Percentiles rank a stretch among this genome's conserved stretches.
Conservation (phyloP, 2,797 vertebrate genomes). For the Acanthurus lineatus region DNA sequence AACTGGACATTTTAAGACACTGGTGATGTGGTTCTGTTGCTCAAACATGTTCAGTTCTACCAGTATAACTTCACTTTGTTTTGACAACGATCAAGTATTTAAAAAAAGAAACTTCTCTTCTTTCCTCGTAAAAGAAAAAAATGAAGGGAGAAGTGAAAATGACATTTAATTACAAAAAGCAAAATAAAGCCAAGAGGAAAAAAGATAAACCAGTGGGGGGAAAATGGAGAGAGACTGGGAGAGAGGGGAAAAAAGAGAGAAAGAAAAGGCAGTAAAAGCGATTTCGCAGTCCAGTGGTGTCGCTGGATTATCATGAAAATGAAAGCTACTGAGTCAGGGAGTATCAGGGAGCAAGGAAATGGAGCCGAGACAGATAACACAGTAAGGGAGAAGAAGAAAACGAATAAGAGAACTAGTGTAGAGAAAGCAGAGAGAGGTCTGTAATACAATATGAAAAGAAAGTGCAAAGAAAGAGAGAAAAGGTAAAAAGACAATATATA, state of each 20-base stretch:
- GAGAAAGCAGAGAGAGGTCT: constrained; percentile 73
- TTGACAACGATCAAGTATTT: constrained; percentile 74
- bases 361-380: constrained; percentile 85
- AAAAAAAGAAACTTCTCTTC: constrained; percentile 47
- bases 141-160: constrained; percentile 75
- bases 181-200: constrained; percentile 86
- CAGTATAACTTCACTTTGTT: constrained; percentile 57
- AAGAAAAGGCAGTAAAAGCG: constrained; percentile 75
- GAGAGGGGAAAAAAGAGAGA: constrained; percentile 23
- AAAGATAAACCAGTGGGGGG: constrained; percentile 82
- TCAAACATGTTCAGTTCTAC: constrained; percentile 41
- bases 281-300: constrained; percentile 87
- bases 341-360: constrained; percentile 85
- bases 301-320: constrained; percentile 89
- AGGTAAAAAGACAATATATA: constrained; percentile 86
- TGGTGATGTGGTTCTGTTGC: neutral
- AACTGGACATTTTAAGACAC: constrained; percentile 13
- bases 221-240: constrained; percentile 40
- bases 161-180: constrained; percentile 88
- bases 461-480: constrained; percentile 75
- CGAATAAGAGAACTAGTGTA: constrained; percentile 71
- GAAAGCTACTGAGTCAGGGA: constrained; percentile 87
- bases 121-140: constrained; percentile 51
- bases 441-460: constrained; percentile 82
- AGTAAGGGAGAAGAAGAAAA: constrained; percentile 76